phyloP scores from a whole-genome alignment of 2,888 invertebrate species.

The Dolichomitus sp. region DNA sequence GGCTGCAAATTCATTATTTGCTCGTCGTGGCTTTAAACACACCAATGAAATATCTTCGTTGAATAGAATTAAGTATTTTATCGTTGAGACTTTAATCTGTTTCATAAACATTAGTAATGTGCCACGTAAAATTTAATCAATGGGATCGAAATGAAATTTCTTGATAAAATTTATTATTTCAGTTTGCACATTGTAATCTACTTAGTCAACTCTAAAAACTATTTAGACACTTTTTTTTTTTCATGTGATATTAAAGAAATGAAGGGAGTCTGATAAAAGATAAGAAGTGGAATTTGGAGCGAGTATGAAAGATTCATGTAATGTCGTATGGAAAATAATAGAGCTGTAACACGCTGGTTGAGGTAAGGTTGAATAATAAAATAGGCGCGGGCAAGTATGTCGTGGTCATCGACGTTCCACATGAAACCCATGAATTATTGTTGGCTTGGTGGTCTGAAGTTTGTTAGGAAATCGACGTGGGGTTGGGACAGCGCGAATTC shows the following conservation, averaged over 20 bases:
- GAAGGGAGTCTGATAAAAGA: background rate
- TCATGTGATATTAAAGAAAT: background rate
- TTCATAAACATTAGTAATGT: too few species aligned
- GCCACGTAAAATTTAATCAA: too few species aligned
- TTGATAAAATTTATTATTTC: too few species aligned
- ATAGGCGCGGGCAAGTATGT: slow-evolving; percentile 53
- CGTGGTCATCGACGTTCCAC: slow-evolving; percentile 55
- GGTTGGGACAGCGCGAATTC: background rate
- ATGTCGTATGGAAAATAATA: slow-evolving; percentile 33
- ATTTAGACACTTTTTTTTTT: too few species aligned
- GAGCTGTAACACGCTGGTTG: slow-evolving; percentile 33
- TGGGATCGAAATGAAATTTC: too few species aligned
- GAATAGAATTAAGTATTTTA: too few species aligned
- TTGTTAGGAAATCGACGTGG: slow-evolving; percentile 25
- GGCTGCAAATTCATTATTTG: background rate
- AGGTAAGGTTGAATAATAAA: slow-evolving; percentile 53
- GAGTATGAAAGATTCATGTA: slow-evolving; percentile 16
- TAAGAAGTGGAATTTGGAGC: background rate
- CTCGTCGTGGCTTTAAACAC: background rate
- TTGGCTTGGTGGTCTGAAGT: slow-evolving; percentile 27
- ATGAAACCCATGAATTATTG: slow-evolving; percentile 49
- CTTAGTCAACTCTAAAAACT: too few species aligned
- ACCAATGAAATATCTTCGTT: too few species aligned
- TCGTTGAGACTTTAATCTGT: too few species aligned
- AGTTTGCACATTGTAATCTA: too few species aligned